Evolutionary conservation across 2,888 invertebrate species (phyloP).

Genomic region (Sphaerophoria rueppellii): DNA sequence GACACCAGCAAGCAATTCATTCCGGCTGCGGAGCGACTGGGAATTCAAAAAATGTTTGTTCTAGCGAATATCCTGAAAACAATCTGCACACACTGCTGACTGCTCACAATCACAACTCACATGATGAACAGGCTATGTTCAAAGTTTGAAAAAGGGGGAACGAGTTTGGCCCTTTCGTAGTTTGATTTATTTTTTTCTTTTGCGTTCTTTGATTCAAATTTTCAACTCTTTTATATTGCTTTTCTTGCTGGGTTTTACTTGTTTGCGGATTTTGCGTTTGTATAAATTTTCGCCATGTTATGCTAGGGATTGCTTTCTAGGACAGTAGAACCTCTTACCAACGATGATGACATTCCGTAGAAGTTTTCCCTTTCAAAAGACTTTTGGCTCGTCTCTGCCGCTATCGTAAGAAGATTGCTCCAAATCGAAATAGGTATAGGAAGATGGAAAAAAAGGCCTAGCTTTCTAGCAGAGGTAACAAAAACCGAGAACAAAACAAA

Average conservation of each 20-base stretch:
- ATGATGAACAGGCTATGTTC: too few species aligned
- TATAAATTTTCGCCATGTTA: constrained; percentile 34
- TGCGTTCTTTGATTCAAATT: constrained; percentile 54
- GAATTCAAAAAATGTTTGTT: constrained; percentile 70
- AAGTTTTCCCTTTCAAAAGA: constrained; percentile 50
- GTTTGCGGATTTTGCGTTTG: constrained; percentile 59
- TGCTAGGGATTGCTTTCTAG: constrained; percentile 16
- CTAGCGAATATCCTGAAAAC: constrained; percentile 71
- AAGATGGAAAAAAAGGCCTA: constrained; percentile 1
- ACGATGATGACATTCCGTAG: background rate
- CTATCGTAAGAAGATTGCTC: constrained; percentile 1
- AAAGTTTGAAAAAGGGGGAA: too few species aligned
- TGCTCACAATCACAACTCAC: constrained; percentile 26
- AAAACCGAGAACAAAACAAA: constrained; percentile 31
- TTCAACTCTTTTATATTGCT: constrained; percentile 34
- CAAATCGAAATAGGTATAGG: constrained; percentile 24
- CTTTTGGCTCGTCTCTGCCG: constrained; percentile 43
- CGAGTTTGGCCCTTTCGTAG: constrained; percentile 33
- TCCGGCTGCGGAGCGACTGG: constrained; percentile 46
- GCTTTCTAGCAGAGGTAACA: constrained; percentile 22
- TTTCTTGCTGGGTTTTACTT: constrained; percentile 50
- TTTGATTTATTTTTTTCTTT: constrained; percentile 30
- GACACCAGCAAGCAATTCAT: constrained; percentile 68
- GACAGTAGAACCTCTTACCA: background rate
- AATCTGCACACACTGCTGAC: constrained; percentile 65